Evolutionary conservation across 2,888 invertebrate species (phyloP), one percentile per base, ranked within the genome.

Genomic region (Hirtodrosophila cameraria): DNA sequence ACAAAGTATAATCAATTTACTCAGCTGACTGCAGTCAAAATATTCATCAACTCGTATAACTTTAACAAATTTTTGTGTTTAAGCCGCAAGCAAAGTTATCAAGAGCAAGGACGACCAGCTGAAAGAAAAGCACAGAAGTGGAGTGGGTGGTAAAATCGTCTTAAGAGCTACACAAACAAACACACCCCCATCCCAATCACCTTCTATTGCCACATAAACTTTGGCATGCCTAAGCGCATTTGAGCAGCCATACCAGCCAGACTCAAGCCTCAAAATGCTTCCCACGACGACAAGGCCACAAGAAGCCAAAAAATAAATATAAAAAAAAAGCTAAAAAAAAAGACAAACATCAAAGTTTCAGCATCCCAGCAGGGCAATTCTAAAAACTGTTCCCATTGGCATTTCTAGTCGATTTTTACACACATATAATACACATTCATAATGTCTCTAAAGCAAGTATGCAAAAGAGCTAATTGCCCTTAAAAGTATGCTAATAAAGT

Each of bases 71-170:
- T 75, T 77, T 46, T 54, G 50, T 30, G 41, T 60, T 60, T 64
- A 77, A 81, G 81, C 82, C 78, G 57, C 75, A 60, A 41, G 30
- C 59, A 60, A 81, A 64, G 75, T 74, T 68, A 33, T 50, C 53
- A 36, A 59, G 49, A 45, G 23, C 31, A 3, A 1, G 7, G 2
- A 0, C n/a, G 8, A 12, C 9, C 9, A 12, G 1, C n/a, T n/a
- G 11, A 18, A 9, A 1, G 9, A 5, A 8, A 23, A 6, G 2
- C 6, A 23, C 8, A 23, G 7, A 23, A 6, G 0, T 5, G 5
- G 5, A 8, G 4, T 2, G 15, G 5, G 1, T n/a, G 31, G n/a
- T 27, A 11, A 61, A 67, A 48, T 33, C 30, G 38, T 46, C 67
- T 57, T 64, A 71, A 35, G 46, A 35, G 42, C n/a, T n/a, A n/a